Percentiles rank a stretch among this genome's conserved stretches.
These are phyloP conservation scores for Rhinogobius similis DNA, from an alignment of 2,113 vertebrate genomes.

Conservation along the genomic window DNA sequence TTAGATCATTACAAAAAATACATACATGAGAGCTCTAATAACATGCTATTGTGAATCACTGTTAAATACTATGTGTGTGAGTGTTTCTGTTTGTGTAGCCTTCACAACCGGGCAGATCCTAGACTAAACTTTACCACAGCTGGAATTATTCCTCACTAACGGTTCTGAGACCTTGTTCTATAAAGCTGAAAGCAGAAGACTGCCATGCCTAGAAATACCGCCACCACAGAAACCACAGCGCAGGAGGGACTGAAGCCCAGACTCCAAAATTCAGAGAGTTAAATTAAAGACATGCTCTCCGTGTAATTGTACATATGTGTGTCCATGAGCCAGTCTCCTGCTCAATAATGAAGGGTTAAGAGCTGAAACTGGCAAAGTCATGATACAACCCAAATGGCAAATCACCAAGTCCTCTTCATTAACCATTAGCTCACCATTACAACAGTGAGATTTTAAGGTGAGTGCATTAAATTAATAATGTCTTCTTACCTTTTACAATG, in stretches of 20 bases:
- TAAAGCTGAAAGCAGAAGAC: constrained; percentile 43
- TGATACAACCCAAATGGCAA: constrained; percentile 30
- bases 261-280: constrained; percentile 51
- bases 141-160: constrained; percentile 51
- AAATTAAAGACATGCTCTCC: constrained; percentile 73
- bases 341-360: constrained; percentile 66
- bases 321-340: constrained; percentile 62
- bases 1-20: background rate
- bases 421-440: constrained; percentile 38
- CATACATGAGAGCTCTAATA: background rate
- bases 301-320: constrained; percentile 71
- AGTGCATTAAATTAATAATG: no score
- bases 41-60: constrained; percentile 2
- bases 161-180: constrained; percentile 41
- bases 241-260: constrained; percentile 60
- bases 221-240: constrained; percentile 64
- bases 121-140: constrained; percentile 62
- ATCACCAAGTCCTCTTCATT: constrained; percentile 12
- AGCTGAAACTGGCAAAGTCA: constrained; percentile 35
- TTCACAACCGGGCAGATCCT: constrained; percentile 38
- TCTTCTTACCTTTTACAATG: constrained; percentile 6
- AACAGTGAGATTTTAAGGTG: background rate
- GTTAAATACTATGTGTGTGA: constrained; percentile 23
- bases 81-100: constrained; percentile 63
- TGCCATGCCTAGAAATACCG: constrained; percentile 61